Evolutionary conservation across 1,140 invertebrate genomes (phyloP), one percentile per base, ranked within the genome.

Genomic region (Calycopis cecrops): DNA sequence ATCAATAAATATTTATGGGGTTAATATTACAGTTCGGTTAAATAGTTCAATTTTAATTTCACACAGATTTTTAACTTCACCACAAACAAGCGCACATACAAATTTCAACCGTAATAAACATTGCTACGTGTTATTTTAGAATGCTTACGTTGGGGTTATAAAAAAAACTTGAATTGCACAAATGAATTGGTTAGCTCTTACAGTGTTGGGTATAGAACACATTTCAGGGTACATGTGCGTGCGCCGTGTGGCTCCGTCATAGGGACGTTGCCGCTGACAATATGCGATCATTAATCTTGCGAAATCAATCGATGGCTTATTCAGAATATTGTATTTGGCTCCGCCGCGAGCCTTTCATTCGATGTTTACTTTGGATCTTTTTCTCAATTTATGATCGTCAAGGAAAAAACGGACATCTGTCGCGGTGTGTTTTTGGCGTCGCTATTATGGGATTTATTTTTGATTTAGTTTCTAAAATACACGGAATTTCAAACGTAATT

Each of bases 301-400:
- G 73, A 87, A 85, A 84, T 87, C 81, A 85, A 87, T 85, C 84
- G 81, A 85, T 85, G 80, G 81, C 81, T 87, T 85, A 85, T 87
- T 87, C 81, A 79, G 75, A 87, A 85, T 87, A 84, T 84, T 79
- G 81, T 87, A 79, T 87, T 85, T 73, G 79, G 81, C 78, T 83
- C 80, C 71, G 69, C 80, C 71, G 71, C 73, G 74, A 71, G 70
- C 67, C 73, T 81, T 83, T 78, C 63, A 70, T 66, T 71, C 67
- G 62, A 76, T 85, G 73, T 87, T 87, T 85, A 78, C 74, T 85
- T 84, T 82, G 73, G 64, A 76, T 74, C 71, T 84, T 85, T 85
- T 85, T 79, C 73, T 77, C 69, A 79, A 78, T 81, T 77, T 82
- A 79, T 79, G 72, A 69, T 49, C 52, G 37, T 53, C 59, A 35